phyloP scores from a whole-genome alignment of 2,113 vertebrate species.

The Thermophis baileyi region DNA sequence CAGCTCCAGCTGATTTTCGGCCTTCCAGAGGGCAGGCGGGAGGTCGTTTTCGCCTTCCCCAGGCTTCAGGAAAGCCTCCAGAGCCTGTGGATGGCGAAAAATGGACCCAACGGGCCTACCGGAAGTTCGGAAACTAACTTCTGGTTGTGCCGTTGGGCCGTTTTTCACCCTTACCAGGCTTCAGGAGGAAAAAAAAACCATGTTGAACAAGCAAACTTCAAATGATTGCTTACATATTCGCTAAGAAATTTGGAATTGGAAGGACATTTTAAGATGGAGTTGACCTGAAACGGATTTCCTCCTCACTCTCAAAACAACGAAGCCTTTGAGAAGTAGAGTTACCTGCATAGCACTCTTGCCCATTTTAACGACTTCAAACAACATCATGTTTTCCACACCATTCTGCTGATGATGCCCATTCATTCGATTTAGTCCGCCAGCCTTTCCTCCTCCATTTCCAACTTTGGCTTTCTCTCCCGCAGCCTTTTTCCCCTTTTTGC shows the following conservation, averaged over 20 bases:
- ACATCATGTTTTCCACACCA: conserved; percentile 98
- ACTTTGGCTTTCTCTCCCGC: conserved; percentile 89
- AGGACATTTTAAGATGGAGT: background rate
- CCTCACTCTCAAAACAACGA: background rate
- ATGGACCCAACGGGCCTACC: too few relatives aligned
- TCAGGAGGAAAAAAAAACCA: too few relatives aligned
- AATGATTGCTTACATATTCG: background rate
- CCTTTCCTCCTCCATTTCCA: conserved; percentile 79
- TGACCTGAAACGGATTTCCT: background rate
- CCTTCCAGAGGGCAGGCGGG: too few relatives aligned
- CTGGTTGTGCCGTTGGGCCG: too few relatives aligned
- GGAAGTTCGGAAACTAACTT: too few relatives aligned
- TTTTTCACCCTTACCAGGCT: too few relatives aligned
- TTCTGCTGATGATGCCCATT: conserved; percentile 99
- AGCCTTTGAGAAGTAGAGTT: conserved; percentile 18
- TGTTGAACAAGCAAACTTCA: background rate
- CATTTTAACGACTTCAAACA: conserved; percentile 97
- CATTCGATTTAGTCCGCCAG: conserved; percentile 83
- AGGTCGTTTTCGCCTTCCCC: too few relatives aligned
- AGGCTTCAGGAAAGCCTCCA: too few relatives aligned
- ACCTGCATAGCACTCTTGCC: conserved; percentile 99
- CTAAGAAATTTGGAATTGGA: background rate
- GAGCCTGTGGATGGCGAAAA: too few relatives aligned
- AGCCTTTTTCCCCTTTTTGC: conserved; percentile 92
- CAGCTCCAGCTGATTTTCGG: too few relatives aligned